Evolutionary conservation across 2,113 vertebrate species (phyloP).

Genomic region (Protobothrops flavoviridis): DNA sequence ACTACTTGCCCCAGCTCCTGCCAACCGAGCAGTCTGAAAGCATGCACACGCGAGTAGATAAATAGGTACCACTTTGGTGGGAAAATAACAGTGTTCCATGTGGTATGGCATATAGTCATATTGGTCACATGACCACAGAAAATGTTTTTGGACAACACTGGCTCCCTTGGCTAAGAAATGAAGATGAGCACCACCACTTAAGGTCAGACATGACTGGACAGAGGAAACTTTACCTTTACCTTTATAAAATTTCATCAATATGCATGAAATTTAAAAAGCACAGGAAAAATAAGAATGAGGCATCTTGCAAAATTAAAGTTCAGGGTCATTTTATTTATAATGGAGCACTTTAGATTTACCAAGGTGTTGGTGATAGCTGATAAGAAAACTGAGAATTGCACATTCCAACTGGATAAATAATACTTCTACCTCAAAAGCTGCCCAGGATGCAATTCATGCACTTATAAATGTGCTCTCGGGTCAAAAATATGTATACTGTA

Average conservation of each 20-base stretch:
- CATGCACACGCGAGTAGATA: background rate
- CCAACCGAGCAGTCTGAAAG: background rate
- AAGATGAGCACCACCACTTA: background rate
- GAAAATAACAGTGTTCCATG: background rate
- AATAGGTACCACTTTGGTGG: background rate
- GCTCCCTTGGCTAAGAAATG: background rate
- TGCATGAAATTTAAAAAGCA: constrained; percentile 22
- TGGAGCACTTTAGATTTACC: constrained; percentile 1
- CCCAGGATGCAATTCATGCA: background rate
- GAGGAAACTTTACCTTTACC: background rate
- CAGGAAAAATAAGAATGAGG: background rate
- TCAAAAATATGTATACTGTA: background rate
- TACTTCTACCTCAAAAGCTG: constrained; percentile 6
- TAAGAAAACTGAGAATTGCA: background rate
- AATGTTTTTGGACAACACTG: background rate
- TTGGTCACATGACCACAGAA: background rate
- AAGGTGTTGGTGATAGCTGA: background rate
- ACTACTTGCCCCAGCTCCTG: background rate
- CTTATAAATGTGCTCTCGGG: background rate
- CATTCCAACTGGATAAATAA: background rate
- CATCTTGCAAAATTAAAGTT: background rate
- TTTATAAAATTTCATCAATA: background rate
- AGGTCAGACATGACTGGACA: background rate
- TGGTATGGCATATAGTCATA: background rate
- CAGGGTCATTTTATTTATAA: background rate